Base-by-base conservation (phyloP, 2,113 vertebrate species). In the Haemorhous mexicanus region DNA sequence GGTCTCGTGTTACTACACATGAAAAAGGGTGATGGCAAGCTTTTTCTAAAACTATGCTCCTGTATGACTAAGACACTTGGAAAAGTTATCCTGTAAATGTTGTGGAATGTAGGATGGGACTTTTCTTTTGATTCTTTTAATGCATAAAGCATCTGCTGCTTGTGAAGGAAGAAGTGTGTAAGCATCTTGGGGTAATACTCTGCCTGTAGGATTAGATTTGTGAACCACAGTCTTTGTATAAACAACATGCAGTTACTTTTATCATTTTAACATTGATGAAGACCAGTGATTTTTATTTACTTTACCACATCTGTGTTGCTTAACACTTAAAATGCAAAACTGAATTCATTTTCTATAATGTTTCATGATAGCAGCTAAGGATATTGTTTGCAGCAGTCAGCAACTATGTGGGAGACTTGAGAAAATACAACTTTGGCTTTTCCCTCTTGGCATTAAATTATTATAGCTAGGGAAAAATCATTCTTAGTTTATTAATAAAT, bases 281-380 rank as follows among this genome's bases (percentile, higher is more conserved):
- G 33, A 70, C 63, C 92, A 94, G 76, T 79, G 79, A 58, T 88
- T 95, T 91, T 92, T 92, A 86, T 92, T 85, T 93, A 87, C 20
- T 16, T 86, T 93, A 70, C 85, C 79, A 84, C 79, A 77, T 92
- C 79, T 83, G 75, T 46, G 41, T 64, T 85, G 49, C 46, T 92
- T n/a, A 74, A 35, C 59, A 50, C 47, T 90, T 94, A 72, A 72
- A 70, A 77, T 76, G n/a, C 13, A 73, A 83, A 90, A 64, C 26
- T 56, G 7, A 90, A 68, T 87, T 93, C 0, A 30, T 88, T 92
- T 79, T 88, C 52, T 76, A 0, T 61, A 49, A 43, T 11, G 32
- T 76, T 92, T 85, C 59, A 4, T 53, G 62, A 41, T 68, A 90
- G 53, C 27, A 64, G 28, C 67, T 94, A 53, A 92, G 84, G 50